Conservation (phyloP, 2,113 vertebrate species). For the Dasypus novemcinctus region DNA sequence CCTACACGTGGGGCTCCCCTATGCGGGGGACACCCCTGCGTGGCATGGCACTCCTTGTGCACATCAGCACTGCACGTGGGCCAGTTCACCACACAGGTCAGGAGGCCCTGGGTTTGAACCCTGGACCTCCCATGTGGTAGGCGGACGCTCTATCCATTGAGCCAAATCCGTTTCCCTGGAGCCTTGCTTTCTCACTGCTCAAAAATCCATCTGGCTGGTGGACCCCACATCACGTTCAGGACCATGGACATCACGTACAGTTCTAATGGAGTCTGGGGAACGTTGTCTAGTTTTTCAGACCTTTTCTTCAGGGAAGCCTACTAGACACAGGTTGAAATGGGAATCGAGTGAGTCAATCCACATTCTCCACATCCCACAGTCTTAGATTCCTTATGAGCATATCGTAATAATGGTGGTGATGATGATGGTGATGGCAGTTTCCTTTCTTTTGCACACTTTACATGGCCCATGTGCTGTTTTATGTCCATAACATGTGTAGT, state of each 20-base stretch:
- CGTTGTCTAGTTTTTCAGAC: background rate
- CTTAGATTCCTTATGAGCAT: background rate
- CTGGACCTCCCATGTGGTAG: too few species aligned
- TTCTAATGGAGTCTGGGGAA: background rate
- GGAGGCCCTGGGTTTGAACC: too few species aligned
- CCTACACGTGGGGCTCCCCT: too few species aligned
- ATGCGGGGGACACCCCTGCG: too few species aligned
- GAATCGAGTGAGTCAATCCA: background rate
- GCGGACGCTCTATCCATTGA: too few species aligned
- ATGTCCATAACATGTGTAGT: background rate
- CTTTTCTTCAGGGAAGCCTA: background rate
- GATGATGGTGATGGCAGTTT: rapidly evolving
- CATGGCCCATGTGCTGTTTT: background rate
- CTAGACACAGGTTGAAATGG: background rate
- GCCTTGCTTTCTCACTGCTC: background rate
- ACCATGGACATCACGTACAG: background rate
- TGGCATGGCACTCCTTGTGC: too few species aligned
- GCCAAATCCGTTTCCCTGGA: too few species aligned
- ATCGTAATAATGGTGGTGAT: rapidly evolving
- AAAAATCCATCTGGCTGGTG: too few species aligned
- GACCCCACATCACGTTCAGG: background rate
- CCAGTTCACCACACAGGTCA: too few species aligned
- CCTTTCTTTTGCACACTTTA: background rate
- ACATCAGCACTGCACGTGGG: too few species aligned
- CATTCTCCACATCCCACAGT: too few species aligned